A percentile compares a stretch with the other conserved stretches of the same genome.
These are phyloP conservation scores for Poecile montanus DNA, from an alignment of 2,797 vertebrate species.

Conservation along the genomic window DNA sequence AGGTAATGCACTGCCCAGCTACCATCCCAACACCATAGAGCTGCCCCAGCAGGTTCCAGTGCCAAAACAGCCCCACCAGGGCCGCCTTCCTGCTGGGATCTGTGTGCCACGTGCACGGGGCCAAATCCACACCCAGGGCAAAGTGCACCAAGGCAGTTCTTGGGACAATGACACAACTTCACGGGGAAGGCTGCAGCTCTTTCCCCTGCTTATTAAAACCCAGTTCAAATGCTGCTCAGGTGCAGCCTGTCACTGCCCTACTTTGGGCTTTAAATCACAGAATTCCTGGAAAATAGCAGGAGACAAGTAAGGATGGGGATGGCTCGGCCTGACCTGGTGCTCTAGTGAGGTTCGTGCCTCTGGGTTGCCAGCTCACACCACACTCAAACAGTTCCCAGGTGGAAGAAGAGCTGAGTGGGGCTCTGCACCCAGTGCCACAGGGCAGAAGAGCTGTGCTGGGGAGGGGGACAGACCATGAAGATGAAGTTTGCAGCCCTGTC, in stretches of 20 bases:
- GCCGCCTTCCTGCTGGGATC: background rate
- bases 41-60: background rate
- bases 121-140: background rate
- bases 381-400: accelerated
- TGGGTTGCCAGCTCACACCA: background rate
- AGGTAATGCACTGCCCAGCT: background rate
- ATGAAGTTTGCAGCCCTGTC: background rate
- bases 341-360: background rate
- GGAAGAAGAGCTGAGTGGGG: accelerated
- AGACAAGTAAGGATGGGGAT: background rate
- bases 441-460: background rate
- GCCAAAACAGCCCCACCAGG: background rate
- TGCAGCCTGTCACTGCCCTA: background rate
- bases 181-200: background rate
- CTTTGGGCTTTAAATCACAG: background rate
- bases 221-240: background rate
- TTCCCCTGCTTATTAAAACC: background rate
- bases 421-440: background rate
- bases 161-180: background rate
- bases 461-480: background rate
- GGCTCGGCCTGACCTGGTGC: background rate
- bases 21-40: background rate
- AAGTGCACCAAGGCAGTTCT: background rate
- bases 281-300: slow-evolving; percentile 1
- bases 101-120: accelerated